Percentiles rank a stretch among this genome's conserved stretches.
phyloP scores from a whole-genome alignment of 2,797 vertebrate genomes.

The Chromis chromis region DNA sequence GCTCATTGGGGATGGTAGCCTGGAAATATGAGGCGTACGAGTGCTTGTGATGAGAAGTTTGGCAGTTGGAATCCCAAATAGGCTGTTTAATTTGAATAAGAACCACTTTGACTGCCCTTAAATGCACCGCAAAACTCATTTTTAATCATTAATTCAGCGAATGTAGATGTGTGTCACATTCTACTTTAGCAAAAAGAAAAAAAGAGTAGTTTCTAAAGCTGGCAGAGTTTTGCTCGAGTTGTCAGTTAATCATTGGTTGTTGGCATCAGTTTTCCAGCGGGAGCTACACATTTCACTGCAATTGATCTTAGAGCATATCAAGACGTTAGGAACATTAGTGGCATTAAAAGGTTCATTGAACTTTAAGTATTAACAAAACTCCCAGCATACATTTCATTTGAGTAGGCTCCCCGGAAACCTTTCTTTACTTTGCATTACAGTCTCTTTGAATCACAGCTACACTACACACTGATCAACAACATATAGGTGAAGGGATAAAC shows the following conservation, averaged over 20 bases:
- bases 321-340: too few species aligned
- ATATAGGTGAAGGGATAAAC: too few species aligned
- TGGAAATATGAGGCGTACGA: conserved; percentile 13
- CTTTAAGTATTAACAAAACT: too few species aligned
- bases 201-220: neutral
- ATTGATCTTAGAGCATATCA: too few species aligned
- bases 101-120: conserved; percentile 12
- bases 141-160: conserved; percentile 31
- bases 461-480: too few species aligned
- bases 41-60: conserved; percentile 21
- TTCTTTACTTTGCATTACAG: too few species aligned
- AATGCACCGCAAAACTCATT: neutral
- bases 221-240: neutral
- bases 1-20: conserved; percentile 8
- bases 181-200: neutral
- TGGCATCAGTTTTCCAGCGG: neutral
- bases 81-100: conserved; percentile 28
- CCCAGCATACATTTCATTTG: too few species aligned
- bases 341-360: too few species aligned
- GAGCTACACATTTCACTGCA: neutral
- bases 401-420: too few species aligned
- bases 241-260: neutral
- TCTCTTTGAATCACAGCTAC: too few species aligned
- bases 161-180: conserved; percentile 16
- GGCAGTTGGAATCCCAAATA: conserved; percentile 34